These are phyloP conservation scores for Pithys albifrons DNA, from an alignment of 2,113 vertebrate species.

Conservation along the genomic window DNA sequence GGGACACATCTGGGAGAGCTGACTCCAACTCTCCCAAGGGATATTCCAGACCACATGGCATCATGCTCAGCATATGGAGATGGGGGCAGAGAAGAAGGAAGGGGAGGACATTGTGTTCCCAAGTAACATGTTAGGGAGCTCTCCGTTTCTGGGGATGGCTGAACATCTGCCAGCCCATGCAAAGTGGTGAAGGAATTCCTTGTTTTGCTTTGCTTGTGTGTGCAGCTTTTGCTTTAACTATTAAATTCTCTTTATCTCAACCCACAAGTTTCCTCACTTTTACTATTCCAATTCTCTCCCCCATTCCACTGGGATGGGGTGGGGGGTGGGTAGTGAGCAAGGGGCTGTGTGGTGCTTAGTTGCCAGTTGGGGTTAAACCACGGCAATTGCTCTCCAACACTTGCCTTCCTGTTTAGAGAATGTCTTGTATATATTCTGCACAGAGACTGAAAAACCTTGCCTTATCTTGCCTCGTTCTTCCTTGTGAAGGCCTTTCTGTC, in stretches of 20 bases:
- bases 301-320: accelerated
- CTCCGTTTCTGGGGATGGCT: not conserved
- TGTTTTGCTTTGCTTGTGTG: not conserved
- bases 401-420: not conserved
- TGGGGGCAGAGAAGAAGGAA: not conserved
- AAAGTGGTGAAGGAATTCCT: not conserved
- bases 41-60: not conserved
- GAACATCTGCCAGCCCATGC: not conserved
- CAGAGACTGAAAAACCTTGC: not conserved
- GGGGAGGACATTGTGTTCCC: not conserved
- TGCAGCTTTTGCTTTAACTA: not conserved
- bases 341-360: not conserved
- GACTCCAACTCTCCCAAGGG: not conserved
- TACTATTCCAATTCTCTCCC: accelerated
- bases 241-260: not conserved
- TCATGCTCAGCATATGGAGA: not conserved
- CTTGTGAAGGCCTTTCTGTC: not conserved
- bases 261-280: not conserved
- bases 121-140: not conserved
- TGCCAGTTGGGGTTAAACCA: not conserved
- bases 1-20: not conserved
- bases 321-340: not conserved
- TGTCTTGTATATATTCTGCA: no score
- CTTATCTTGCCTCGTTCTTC: not conserved
- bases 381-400: not conserved